Evolutionary conservation across 2,888 invertebrate species (phyloP), one percentile per base, ranked within the genome.

Genomic region (Schrankia costaestrigalis): DNA sequence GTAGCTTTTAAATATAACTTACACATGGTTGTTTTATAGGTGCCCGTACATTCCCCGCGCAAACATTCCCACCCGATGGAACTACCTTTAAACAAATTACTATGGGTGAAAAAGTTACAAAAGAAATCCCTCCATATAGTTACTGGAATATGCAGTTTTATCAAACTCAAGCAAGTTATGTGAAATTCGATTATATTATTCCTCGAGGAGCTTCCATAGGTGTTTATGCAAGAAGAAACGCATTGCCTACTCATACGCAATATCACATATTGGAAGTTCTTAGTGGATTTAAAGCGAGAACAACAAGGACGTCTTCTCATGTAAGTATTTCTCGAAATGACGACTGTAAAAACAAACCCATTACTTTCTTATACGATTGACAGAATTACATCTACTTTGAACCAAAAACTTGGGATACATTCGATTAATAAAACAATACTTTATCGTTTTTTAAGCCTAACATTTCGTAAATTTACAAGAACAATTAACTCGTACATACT

Each of bases 141-240:
- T 97, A 97, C 82, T 97, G 97, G 97, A 97, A 97, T 83, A 95
- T 97, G 93, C 97, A 97, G 84, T 97, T 98, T 84, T 96, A 95
- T 85, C 97, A 97, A 82, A 95, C 95, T 42, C 95, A 97, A 83
- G 94, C 97, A 33, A 94, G 96, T 26, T 97, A 97, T 83, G 95
- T 98, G 31, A 95, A 95, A 74, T 97, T 98, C 77, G 97, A 98
- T 83, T 96, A 98, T 81, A 94, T 94, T 81, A 96, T 97, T 70
- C 95, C 96, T 1, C 90, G 96, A 47, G 96, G 96, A 30, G 95
- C 96, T 24, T 96, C 95, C 56, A 95, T 99, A 75, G 99, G 97
- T 23, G 94, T 99, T 9, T 98, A 99, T 72, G 98, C 97, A 1
- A 90, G 98, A 55, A 91, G 97, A 60, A 98, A 97, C 72, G 96